These are phyloP conservation scores for Copsychus sechellarum DNA, from an alignment of 2,113 vertebrate genomes.

Conservation along the genomic window DNA sequence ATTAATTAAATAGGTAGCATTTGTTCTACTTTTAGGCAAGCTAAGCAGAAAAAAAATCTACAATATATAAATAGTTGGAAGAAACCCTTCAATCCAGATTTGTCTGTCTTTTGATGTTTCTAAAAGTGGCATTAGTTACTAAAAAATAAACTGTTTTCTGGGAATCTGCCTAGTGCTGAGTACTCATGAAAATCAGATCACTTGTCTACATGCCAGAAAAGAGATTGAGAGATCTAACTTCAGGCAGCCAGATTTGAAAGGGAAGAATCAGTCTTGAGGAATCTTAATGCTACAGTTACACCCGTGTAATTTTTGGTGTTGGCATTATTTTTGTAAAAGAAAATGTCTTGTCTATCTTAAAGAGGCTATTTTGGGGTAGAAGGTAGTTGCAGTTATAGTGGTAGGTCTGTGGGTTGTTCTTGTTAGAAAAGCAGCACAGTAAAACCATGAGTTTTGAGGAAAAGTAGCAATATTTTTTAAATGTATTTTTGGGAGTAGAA, in stretches of 20 bases:
- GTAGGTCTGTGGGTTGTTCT: not conserved
- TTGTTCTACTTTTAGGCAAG: not conserved
- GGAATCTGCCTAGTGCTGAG: not conserved
- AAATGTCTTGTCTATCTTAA: not conserved
- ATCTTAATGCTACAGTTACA: not conserved
- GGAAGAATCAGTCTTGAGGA: not conserved
- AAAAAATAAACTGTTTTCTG: not conserved
- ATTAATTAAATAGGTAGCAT: not conserved
- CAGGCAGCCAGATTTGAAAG: not conserved
- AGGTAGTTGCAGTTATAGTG: not conserved
- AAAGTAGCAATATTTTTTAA: not conserved
- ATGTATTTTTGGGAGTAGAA: not conserved
- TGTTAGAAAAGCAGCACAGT: not conserved
- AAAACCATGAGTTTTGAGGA: not conserved
- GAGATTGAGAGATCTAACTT: not conserved
- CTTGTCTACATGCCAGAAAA: not conserved
- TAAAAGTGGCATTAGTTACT: not conserved
- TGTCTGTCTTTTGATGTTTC: not conserved
- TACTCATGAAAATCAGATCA: not conserved
- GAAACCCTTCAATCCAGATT: not conserved
- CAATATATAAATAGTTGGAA: not conserved
- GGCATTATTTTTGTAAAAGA: not conserved
- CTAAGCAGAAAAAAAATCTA: not conserved
- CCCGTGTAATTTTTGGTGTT: not conserved
- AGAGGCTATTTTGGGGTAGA: not conserved